A percentile compares a stretch with the other conserved stretches of the same genome.
Conservation (phyloP, 2,888 invertebrate species). For the Uloborus plumipes region DNA sequence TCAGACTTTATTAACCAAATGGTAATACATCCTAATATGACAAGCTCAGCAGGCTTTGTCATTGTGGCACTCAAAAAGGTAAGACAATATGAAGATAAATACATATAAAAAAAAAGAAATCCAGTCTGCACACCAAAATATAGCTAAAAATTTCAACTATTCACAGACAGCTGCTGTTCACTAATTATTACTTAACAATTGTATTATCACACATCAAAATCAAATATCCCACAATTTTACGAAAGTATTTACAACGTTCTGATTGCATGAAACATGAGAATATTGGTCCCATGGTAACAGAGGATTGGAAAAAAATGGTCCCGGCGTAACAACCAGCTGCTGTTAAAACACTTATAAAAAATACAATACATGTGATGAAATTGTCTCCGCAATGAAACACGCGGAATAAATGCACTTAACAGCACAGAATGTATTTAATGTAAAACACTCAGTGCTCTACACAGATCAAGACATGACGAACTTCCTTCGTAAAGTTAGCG, state of each 20-base stretch:
- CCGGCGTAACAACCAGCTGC: slow-evolving; percentile 41
- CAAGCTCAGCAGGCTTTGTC: slow-evolving; percentile 44
- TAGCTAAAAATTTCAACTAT: not conserved
- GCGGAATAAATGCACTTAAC: slow-evolving; percentile 45
- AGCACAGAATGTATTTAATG: slow-evolving; percentile 21
- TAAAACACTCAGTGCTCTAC: slow-evolving; percentile 3
- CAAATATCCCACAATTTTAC: slow-evolving; percentile 19
- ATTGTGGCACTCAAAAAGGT: slow-evolving; percentile 47
- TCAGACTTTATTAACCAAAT: slow-evolving; percentile 59
- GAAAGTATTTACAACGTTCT: slow-evolving; percentile 28
- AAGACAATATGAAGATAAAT: slow-evolving; percentile 34
- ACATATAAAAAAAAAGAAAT: slow-evolving; percentile 33
- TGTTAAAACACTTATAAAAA: slow-evolving; percentile 10
- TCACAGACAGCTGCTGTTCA: not conserved
- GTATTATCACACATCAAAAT: slow-evolving; percentile 31
- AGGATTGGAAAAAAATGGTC: slow-evolving; percentile 15
- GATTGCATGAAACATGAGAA: slow-evolving; percentile 8
- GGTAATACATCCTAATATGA: slow-evolving; percentile 16
- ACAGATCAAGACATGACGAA: too few species aligned
- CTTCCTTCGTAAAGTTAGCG: too few species aligned
- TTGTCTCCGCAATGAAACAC: not conserved
- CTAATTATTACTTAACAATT: slow-evolving; percentile 13
- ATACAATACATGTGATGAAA: slow-evolving; percentile 26
- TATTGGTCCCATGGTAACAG: slow-evolving; percentile 27
- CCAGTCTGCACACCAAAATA: slow-evolving; percentile 25